phyloP scores from a whole-genome alignment of 2,888 invertebrate species.

The Drosophila rubida region DNA sequence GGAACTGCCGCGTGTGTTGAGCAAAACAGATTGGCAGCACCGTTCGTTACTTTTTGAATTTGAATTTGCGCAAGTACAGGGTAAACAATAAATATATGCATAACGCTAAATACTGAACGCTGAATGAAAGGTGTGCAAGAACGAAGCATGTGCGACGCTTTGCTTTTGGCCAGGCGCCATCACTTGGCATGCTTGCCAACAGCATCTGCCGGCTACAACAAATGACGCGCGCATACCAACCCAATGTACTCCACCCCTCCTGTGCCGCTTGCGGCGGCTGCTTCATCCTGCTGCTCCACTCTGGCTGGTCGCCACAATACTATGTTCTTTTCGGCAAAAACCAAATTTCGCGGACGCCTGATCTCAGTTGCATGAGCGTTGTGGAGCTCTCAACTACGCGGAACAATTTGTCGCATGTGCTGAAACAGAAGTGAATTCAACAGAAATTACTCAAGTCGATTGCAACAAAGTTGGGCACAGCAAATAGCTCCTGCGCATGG shows the following conservation, averaged over 20 bases:
- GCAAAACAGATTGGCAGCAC: slow-evolving; percentile 47
- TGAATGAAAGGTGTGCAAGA: slow-evolving; percentile 38
- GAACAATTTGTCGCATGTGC: slow-evolving; percentile 37
- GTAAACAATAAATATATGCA: slow-evolving; percentile 9
- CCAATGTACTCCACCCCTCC: not conserved
- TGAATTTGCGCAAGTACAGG: not conserved
- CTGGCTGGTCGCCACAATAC: slow-evolving; percentile 25
- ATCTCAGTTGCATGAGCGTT: slow-evolving; percentile 70
- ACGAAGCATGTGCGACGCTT: slow-evolving; percentile 20
- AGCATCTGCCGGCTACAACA: slow-evolving; percentile 58
- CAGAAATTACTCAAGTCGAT: slow-evolving; percentile 21
- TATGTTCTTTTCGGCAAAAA: slow-evolving; percentile 66
- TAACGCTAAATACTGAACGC: not conserved
- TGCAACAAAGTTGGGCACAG: slow-evolving; percentile 4
- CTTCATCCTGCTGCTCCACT: slow-evolving; percentile 27
- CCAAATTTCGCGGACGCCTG: slow-evolving; percentile 78
- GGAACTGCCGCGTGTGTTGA: slow-evolving; percentile 15
- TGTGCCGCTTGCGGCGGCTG: slow-evolving; percentile 14
- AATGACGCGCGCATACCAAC: slow-evolving; percentile 64
- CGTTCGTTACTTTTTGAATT: slow-evolving; percentile 55
- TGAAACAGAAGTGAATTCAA: slow-evolving; percentile 1
- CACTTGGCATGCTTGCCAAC: slow-evolving; percentile 36
- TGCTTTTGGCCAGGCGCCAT: slow-evolving; percentile 66
- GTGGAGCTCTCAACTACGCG: slow-evolving; percentile 74
- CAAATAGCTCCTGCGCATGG: not conserved